Evolutionary conservation across 2,888 invertebrate species (phyloP), one percentile per base, ranked within the genome.

Genomic region (Bombylius major): DNA sequence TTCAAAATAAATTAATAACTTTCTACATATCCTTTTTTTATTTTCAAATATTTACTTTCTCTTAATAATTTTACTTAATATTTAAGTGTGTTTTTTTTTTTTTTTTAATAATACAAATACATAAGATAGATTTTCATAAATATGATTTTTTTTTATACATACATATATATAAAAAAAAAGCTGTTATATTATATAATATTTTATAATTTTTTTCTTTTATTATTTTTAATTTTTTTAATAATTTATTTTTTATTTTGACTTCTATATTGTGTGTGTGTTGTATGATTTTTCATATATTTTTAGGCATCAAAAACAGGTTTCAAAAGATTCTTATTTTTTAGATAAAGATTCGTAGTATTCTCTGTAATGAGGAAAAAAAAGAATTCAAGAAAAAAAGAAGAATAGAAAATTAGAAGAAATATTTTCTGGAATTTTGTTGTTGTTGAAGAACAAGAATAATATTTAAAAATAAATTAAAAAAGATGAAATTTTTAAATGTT

Each of bases 241-340:
- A 34, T 34, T 6, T 34, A 6, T 34, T 36, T 7, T 36, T 9
- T 8, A 8, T 36, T 8, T 36, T 36, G 6, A 36, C 9, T 36
- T 8, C 36, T 8, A 9, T 36, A 8, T n/a, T n/a, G n/a, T 1
- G 9, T 36, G 36, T 36, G 6, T 36, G 36, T 36, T 8, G 9
- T 55, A 44, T n/a, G 8, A 23, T 36, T 32, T 42, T 42, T 50
- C 32, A 34, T 14, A 42, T n/a, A 39, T 34, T 50, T 54, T 46
- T 55, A 55, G 14, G 58, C 57, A 55, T 39, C 39, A 11, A 42
- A 9, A 42, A 42, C 39, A 42, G 39, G 39, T 42, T 42, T 42
- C 39, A 56, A 14, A 52, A 34, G 14, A 33, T 23, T 23, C 23
- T 23, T 23, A 23, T 23, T 23, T 23, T 23, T 23, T 23, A 42